A percentile compares a stretch with the other conserved stretches of the same genome.
Conservation (phyloP, 2,113 vertebrate species). For the Syngnathus typhle region DNA sequence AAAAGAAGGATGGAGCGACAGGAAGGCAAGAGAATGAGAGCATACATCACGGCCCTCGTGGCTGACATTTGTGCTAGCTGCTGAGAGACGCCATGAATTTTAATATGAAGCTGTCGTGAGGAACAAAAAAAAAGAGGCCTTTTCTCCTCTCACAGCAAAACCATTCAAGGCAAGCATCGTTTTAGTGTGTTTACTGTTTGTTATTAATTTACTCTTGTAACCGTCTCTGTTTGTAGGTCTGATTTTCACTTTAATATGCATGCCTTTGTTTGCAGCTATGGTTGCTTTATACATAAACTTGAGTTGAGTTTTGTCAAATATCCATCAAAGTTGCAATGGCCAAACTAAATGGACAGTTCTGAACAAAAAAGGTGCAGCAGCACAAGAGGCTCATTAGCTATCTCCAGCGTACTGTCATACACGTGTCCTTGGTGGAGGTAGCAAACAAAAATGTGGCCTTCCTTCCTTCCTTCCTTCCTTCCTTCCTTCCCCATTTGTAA, state of each 20-base stretch:
- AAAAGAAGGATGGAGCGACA: conserved; percentile 63
- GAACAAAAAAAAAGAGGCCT: conserved; percentile 44
- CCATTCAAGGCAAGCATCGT: conserved; percentile 50
- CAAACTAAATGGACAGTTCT: no score
- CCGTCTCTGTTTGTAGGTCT: no score
- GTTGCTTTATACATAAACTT: no score
- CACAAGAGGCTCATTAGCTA: not conserved
- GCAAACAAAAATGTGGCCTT: no score
- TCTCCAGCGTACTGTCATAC: no score
- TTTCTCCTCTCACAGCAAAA: conserved; percentile 51
- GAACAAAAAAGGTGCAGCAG: not conserved
- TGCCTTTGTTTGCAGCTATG: no score
- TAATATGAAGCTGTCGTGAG: conserved; percentile 59
- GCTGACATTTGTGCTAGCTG: conserved; percentile 62
- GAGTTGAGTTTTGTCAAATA: no score
- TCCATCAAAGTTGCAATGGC: no score
- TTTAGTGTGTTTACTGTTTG: no score
- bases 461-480: no score
- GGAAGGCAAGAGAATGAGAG: conserved; percentile 64
- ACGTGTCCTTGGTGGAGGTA: not conserved
- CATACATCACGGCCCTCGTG: conserved; percentile 64
- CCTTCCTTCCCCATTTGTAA: conserved; percentile 57
- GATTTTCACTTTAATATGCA: no score
- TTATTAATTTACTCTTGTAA: no score
- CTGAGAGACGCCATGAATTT: conserved; percentile 68